phyloP scores from a whole-genome alignment of 2,888 invertebrate genomes.

The Micoletzkya japonica region DNA sequence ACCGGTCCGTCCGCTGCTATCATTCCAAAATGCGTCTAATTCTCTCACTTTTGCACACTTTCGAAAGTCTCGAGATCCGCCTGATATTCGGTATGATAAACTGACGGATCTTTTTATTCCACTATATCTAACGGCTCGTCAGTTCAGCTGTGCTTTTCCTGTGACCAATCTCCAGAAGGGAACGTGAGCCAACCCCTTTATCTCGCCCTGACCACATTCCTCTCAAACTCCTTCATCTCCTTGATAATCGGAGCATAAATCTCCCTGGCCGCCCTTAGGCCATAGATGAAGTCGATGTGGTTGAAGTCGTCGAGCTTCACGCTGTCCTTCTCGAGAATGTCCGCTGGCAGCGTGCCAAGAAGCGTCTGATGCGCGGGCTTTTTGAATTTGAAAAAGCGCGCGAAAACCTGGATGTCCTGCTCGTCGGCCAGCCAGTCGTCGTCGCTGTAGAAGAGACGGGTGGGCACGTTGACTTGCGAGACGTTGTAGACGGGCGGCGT shows the following conservation, averaged over 20 bases:
- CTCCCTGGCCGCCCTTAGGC: constrained; percentile 20
- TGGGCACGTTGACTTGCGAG: constrained; percentile 47
- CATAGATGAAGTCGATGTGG: constrained; percentile 28
- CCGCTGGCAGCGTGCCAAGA: constrained; percentile 5
- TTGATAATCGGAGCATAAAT: constrained; percentile 19
- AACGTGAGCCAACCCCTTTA: too few relatives aligned
- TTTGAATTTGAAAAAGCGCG: background rate
- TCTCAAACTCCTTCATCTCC: constrained; percentile 19
- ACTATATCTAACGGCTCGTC: too few relatives aligned
- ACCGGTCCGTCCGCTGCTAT: too few relatives aligned
- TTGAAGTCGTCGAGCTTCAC: constrained; percentile 22
- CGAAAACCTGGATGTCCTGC: constrained; percentile 36
- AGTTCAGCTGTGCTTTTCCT: too few relatives aligned
- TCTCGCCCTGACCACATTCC: constrained; percentile 3
- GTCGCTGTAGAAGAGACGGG: constrained; percentile 57
- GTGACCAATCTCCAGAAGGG: too few relatives aligned
- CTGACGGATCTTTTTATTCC: too few relatives aligned
- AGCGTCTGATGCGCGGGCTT: background rate
- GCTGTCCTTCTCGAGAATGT: background rate
- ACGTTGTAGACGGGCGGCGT: constrained; percentile 56
- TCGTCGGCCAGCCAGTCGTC: constrained; percentile 58
- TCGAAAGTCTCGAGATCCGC: too few relatives aligned
- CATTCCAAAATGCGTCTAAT: too few relatives aligned
- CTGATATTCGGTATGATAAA: too few relatives aligned
- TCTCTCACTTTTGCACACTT: too few relatives aligned